Evolutionary conservation across 2,113 vertebrate species (phyloP).

Genomic region (Guaruba guarouba): DNA sequence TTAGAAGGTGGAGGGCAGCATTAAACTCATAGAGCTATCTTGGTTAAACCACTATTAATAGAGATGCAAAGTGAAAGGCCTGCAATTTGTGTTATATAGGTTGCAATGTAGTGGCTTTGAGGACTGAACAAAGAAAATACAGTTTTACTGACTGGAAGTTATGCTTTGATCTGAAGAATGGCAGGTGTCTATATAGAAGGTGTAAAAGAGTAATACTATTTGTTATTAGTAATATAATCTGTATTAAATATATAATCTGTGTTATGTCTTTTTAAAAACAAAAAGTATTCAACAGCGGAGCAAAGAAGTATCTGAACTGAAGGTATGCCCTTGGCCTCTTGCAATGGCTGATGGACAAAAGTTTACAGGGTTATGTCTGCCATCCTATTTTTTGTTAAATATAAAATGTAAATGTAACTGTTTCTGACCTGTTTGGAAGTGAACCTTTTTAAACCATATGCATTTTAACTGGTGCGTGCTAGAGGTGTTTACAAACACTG

Average conservation of each 20-base stretch:
- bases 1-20: constrained; percentile 57
- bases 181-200: not conserved
- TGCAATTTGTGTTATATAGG: not conserved
- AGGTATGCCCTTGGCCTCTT: not conserved
- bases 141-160: not conserved
- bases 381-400: not conserved
- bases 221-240: not conserved
- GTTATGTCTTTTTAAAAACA: not conserved
- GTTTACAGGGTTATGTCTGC: not conserved
- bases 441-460: constrained; percentile 4
- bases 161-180: not conserved
- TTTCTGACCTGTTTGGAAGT: constrained; percentile 9
- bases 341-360: not conserved
- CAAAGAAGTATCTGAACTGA: not conserved
- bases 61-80: not conserved
- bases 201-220: not conserved
- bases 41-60: not conserved
- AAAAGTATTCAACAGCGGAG: not conserved
- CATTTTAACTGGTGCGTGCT: not conserved
- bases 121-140: not conserved
- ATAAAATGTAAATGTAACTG: not conserved
- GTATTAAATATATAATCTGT: not conserved
- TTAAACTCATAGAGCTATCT: constrained; percentile 7
- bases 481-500: constrained; percentile 29
- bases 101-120: not conserved